Evolutionary conservation across 2,888 invertebrate species (phyloP).

Genomic region (Smittia aterrima): DNA sequence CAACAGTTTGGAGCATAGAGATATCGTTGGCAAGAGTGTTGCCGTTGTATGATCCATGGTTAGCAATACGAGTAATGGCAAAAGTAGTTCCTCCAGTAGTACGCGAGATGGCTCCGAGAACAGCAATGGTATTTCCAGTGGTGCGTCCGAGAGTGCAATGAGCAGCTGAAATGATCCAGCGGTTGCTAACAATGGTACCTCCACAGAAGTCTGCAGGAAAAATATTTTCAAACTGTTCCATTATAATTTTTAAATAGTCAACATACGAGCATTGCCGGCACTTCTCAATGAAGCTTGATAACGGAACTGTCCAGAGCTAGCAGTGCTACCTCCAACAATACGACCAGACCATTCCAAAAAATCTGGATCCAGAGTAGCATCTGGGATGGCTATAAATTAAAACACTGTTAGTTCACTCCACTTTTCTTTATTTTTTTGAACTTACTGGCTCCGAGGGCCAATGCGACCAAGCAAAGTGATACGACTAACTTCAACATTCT

Average conservation of each 20-base stretch:
- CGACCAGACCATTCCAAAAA: constrained; percentile 36
- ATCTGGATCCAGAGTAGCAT: constrained; percentile 12
- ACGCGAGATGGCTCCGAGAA: constrained; percentile 39
- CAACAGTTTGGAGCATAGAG: constrained; percentile 23
- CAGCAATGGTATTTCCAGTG: constrained; percentile 23
- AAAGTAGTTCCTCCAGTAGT: constrained; percentile 41
- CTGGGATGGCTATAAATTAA: not conserved
- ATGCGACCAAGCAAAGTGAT: not conserved
- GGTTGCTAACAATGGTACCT: constrained; percentile 45
- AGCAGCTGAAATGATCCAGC: constrained; percentile 45
- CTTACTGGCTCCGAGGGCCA: constrained; percentile 23
- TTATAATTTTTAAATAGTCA: not conserved
- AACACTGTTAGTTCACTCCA: not conserved
- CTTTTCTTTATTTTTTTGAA: not conserved
- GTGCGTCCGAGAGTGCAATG: constrained; percentile 43
- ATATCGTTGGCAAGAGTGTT: constrained; percentile 40
- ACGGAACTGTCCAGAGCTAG: constrained; percentile 37
- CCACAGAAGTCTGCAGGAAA: constrained; percentile 44
- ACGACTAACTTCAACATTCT: constrained; percentile 25
- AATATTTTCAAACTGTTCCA: constrained; percentile 41
- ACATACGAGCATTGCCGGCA: not conserved
- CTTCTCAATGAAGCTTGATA: constrained; percentile 36
- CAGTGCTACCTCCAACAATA: constrained; percentile 38
- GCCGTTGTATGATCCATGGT: constrained; percentile 37
- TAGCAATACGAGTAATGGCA: constrained; percentile 23